Conservation (phyloP, 2,113 vertebrate genomes). For the Ochotona princeps region DNA sequence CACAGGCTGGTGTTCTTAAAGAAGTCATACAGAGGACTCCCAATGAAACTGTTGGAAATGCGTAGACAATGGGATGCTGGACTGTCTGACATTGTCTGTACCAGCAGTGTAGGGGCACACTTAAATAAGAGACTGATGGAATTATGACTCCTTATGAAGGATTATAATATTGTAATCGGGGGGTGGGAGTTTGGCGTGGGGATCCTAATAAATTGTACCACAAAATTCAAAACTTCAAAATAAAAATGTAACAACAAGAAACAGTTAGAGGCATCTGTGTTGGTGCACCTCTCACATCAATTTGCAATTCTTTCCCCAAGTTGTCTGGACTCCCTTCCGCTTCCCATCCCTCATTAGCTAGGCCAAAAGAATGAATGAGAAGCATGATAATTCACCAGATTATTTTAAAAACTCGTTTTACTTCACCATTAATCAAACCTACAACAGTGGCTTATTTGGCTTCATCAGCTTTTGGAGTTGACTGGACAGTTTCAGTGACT, state of each 20-base stretch:
- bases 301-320: neutral
- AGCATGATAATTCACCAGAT: neutral
- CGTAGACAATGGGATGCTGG: too few species aligned
- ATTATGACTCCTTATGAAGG: too few species aligned
- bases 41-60: too few species aligned
- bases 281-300: neutral
- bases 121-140: too few species aligned
- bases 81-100: too few species aligned
- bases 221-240: too few species aligned
- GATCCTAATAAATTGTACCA: too few species aligned
- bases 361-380: constrained; percentile 5
- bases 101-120: too few species aligned
- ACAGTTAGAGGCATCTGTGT: neutral
- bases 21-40: neutral
- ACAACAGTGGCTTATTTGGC: neutral
- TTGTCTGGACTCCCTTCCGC: neutral
- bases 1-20: neutral
- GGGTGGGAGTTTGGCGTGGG: too few species aligned
- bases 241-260: too few species aligned
- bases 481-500: neutral
- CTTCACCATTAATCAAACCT: neutral
- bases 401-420: neutral
- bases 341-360: neutral
- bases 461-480: constrained; percentile 37
- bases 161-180: too few species aligned